Evolutionary conservation across 2,888 invertebrate species (phyloP), one percentile per base, ranked within the genome.

Genomic region (Polydrusus cervinus): DNA sequence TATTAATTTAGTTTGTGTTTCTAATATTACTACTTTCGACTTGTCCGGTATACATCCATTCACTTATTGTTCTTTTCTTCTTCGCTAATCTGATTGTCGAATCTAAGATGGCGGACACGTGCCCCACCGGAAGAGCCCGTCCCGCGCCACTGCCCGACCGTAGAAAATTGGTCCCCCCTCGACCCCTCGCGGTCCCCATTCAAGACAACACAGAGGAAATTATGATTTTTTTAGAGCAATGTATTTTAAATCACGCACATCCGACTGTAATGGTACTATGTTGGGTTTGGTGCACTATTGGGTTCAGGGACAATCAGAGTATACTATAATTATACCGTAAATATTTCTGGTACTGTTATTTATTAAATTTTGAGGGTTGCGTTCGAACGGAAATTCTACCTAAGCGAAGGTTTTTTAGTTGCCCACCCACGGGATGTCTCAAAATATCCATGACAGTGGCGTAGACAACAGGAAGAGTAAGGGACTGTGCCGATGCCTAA

Each of bases 51-150:
- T 55, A 57, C 34, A 57, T 57, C 57, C 57, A 57, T 66, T 66
- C 49, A 66, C 65, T 66, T 51, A 66, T 55, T 55, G 40, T 71
- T 62, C 53, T 53, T 64, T 38, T 57, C 55, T 66, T 72, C 45
- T 73, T 47, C 18, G 25, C 73, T 70, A 72, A 74, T 65, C 71
- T 71, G 25, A 20, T 67, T 62, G 71, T 74, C 57, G 69, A 73
- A 78, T 78, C 78, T 75, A 76, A 78, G 78, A 78, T 78, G 78
- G 78, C 76, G 75, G 77, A 73, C 78, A 75, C 78, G 78, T 78
- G 78, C 78, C 75, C 76, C 49, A 75, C 75, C 78, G 78, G 78
- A 78, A 78, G 57, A 61, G 43, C 14, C 40, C 55, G 78, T 78
- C 47, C 65, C 75, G 78, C 78, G 70, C 71, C 70, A 74, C 65